Conservation (phyloP, 2,797 vertebrate species). For the Neomorphus geoffroyi region DNA sequence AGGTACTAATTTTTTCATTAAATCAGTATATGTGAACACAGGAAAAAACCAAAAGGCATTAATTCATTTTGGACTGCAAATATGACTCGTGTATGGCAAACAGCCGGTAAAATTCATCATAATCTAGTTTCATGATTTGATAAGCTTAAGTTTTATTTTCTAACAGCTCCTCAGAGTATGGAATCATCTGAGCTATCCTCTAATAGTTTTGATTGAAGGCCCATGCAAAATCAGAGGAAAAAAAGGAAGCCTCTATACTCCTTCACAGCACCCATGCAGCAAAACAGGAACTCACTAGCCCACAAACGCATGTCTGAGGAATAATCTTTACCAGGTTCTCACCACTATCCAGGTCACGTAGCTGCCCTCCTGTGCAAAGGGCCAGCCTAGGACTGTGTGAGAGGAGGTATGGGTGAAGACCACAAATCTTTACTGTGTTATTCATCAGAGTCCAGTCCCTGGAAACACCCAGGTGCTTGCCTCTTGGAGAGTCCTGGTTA, state of each 20-base stretch:
- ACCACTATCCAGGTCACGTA: not conserved
- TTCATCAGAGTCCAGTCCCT: not conserved
- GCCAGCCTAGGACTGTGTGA: not conserved
- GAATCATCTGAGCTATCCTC: not conserved
- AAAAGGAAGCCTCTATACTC: not conserved
- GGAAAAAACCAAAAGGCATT: not conserved
- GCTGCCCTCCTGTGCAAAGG: not conserved
- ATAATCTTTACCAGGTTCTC: not conserved
- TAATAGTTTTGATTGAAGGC: not conserved
- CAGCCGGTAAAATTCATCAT: not conserved
- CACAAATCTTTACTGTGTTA: not conserved
- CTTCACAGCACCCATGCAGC: not conserved
- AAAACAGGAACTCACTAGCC: not conserved
- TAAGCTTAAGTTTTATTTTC: not conserved
- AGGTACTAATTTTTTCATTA: not conserved
- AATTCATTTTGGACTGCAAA: not conserved
- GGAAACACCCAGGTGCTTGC: not conserved
- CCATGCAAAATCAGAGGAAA: not conserved
- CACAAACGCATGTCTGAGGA: not conserved
- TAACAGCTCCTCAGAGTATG: not conserved
- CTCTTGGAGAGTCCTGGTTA: not conserved
- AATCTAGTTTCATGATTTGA: not conserved
- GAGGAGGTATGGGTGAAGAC: not conserved
- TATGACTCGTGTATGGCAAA: not conserved
- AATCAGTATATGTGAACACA: not conserved